phyloP scores from a whole-genome alignment of 2,113 vertebrate species.

The Crotalus helleri region DNA sequence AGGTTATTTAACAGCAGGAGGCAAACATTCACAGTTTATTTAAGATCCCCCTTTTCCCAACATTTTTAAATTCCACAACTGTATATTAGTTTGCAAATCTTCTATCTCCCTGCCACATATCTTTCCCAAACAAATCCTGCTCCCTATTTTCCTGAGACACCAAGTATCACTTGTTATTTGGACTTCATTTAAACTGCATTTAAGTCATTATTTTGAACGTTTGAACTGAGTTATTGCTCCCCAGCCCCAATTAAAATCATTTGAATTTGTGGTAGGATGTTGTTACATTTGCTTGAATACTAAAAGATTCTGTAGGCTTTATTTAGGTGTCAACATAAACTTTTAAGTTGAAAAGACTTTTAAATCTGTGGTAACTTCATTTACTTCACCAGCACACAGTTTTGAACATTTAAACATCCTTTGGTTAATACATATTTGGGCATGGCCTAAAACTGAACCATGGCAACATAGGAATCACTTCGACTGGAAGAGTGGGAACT shows the following conservation, averaged over 20 bases:
- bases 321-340: neutral
- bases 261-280: neutral
- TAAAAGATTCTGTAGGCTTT: neutral
- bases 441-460: neutral
- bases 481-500: neutral
- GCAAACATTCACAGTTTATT: neutral
- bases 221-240: neutral
- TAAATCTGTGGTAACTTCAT: neutral
- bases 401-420: neutral
- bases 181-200: neutral
- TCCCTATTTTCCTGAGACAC: neutral
- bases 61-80: neutral
- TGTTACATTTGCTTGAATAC: neutral
- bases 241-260: neutral
- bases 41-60: neutral
- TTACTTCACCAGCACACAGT: neutral
- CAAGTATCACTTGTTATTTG: neutral
- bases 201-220: neutral
- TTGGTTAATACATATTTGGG: neutral
- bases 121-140: neutral
- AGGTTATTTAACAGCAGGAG: neutral
- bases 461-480: neutral
- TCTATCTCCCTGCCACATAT: neutral
- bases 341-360: neutral
- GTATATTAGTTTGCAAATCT: neutral